These are phyloP conservation scores for Eulemur macaco DNA, from an alignment of 2,113 vertebrate genomes.

Conservation along the genomic window DNA sequence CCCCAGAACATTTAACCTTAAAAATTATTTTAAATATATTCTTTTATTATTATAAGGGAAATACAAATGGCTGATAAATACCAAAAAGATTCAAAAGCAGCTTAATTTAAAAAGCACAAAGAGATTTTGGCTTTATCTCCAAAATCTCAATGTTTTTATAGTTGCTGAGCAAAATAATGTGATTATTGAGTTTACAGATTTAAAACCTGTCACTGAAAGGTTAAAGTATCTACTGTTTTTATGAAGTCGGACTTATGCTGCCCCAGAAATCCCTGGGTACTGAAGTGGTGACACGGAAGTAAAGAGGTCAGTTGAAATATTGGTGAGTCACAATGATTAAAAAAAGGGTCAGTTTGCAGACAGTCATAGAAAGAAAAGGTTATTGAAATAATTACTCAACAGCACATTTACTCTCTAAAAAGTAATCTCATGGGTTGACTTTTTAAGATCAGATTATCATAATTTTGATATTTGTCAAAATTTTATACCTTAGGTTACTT, in stretches of 20 bases:
- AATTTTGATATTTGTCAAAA: conserved; percentile 39
- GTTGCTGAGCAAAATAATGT: conserved; percentile 50
- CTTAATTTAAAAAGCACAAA: conserved; percentile 75
- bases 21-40: conserved; percentile 63
- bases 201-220: conserved; percentile 53
- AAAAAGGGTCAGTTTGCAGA: conserved; percentile 30
- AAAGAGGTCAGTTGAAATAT: not conserved
- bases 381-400: not conserved
- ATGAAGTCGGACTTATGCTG: not conserved
- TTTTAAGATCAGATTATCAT: conserved; percentile 45
- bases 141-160: conserved; percentile 56
- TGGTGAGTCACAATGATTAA: conserved; percentile 26
- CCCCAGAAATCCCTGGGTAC: conserved; percentile 53
- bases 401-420: conserved; percentile 37
- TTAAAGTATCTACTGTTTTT: conserved; percentile 46
- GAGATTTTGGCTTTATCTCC: conserved; percentile 55
- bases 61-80: conserved; percentile 63
- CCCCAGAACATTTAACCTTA: conserved; percentile 46
- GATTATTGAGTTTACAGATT: conserved; percentile 59
- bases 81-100: conserved; percentile 73
- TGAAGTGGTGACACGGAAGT: not conserved
- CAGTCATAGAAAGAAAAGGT: not conserved
- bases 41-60: conserved; percentile 69
- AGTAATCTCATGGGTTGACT: conserved; percentile 31
- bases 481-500: conserved; percentile 24